phyloP scores from a whole-genome alignment of 2,113 vertebrate genomes.

The Plestiodon gilberti region DNA sequence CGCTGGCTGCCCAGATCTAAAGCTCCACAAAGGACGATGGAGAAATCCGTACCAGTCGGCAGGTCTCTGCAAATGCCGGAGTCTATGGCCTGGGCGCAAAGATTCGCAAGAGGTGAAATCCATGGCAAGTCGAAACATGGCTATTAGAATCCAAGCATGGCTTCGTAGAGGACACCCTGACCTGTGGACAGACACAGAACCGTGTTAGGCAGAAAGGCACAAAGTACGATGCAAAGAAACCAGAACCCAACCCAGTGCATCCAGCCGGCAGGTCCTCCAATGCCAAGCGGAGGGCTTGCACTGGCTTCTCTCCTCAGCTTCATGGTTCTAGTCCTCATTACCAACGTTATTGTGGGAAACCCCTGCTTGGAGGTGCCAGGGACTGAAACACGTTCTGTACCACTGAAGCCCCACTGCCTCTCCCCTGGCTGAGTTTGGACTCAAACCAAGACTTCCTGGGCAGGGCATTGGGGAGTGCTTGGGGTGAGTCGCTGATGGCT shows the following conservation, averaged over 20 bases:
- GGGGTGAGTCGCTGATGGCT: not conserved
- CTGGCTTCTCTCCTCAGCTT: not conserved
- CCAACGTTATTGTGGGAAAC: not conserved
- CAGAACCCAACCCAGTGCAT: not conserved
- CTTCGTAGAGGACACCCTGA: slow-evolving; percentile 77
- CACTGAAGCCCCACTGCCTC: no score
- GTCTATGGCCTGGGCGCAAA: slow-evolving; percentile 47
- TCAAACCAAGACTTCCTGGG: not conserved
- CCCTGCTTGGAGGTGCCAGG: no score
- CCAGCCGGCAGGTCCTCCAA: no score
- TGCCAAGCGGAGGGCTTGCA: not conserved
- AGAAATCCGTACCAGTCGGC: slow-evolving; percentile 65
- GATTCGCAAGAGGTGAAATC: slow-evolving; percentile 77
- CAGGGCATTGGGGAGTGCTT: not conserved
- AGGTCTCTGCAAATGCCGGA: slow-evolving; percentile 61
- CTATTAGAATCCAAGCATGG: slow-evolving; percentile 83
- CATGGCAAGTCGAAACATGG: slow-evolving; percentile 82
- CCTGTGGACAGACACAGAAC: slow-evolving; percentile 70
- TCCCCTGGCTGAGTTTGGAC: no score
- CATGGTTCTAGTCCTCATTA: not conserved
- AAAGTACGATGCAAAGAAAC: not conserved
- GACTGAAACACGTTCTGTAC: no score
- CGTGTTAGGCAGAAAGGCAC: not conserved
- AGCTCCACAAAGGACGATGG: slow-evolving; percentile 63
- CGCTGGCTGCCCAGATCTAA: slow-evolving; percentile 55